Conservation (phyloP, 1,140 invertebrate species). For the Drosophila nikananu region DNA sequence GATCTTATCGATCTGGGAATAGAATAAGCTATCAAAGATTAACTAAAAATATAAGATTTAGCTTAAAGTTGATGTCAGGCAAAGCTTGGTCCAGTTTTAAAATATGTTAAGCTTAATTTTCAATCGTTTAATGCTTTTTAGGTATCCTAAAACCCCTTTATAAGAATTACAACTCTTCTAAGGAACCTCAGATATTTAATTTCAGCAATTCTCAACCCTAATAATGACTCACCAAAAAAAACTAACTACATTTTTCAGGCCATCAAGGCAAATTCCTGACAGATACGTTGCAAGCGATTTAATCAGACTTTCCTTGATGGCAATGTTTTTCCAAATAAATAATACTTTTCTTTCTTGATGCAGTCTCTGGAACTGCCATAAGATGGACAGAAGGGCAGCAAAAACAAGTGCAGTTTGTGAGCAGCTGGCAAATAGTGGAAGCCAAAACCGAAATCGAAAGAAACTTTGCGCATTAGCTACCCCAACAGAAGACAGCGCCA, state of each 20-base stretch:
- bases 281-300: conserved; percentile 16
- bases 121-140: background rate
- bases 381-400: conserved; percentile 20
- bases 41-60: no score
- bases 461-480: conserved; percentile 76
- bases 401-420: conserved; percentile 39
- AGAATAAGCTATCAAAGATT: background rate
- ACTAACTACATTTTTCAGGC: background rate
- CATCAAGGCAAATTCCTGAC: conserved; percentile 17
- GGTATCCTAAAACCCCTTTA: background rate
- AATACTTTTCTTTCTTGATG: background rate
- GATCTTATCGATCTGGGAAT: background rate
- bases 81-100: background rate
- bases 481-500: conserved; percentile 59
- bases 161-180: background rate
- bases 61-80: background rate
- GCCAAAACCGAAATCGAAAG: conserved; percentile 27
- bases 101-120: background rate
- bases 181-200: background rate
- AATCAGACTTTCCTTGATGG: conserved; percentile 6
- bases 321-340: conserved; percentile 20
- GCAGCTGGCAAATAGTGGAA: conserved; percentile 62
- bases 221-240: background rate
- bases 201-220: no score
- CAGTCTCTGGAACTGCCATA: conserved; percentile 26